phyloP scores from a whole-genome alignment of 1,140 invertebrate genomes.

The Penaeus chinensis region DNA sequence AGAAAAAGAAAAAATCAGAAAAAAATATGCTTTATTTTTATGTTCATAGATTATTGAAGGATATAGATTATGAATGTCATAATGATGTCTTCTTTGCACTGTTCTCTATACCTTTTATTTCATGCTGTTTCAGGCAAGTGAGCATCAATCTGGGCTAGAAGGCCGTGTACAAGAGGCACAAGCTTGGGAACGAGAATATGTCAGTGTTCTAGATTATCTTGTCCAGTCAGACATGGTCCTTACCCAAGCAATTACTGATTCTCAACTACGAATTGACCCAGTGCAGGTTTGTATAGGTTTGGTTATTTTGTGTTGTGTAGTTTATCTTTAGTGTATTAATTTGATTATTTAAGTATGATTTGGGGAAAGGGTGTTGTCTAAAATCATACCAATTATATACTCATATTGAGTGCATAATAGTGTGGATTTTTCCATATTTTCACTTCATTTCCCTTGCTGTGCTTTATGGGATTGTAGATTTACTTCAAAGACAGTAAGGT shows the following conservation, averaged over 20 bases:
- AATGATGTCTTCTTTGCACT: not conserved
- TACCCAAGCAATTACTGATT: conserved; percentile 82
- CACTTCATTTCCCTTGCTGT: too few species aligned
- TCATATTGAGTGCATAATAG: too few species aligned
- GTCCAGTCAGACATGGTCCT: conserved; percentile 78
- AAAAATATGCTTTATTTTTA: too few species aligned
- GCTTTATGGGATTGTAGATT: too few species aligned
- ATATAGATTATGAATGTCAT: too few species aligned
- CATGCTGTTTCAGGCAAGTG: conserved; percentile 73
- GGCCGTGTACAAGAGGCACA: conserved; percentile 82
- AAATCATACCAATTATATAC: too few species aligned
- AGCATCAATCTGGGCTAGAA: conserved; percentile 80
- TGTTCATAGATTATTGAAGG: too few species aligned
- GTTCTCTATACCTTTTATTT: not conserved
- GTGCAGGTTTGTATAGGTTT: conserved; percentile 27
- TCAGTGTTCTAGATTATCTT: conserved; percentile 83
- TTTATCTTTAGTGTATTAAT: not conserved
- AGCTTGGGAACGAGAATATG: conserved; percentile 80
- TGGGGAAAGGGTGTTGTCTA: too few species aligned
- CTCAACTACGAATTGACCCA: conserved; percentile 79
- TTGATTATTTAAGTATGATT: too few species aligned
- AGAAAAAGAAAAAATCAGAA: too few species aligned
- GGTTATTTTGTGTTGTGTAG: not conserved
- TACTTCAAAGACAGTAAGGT: too few species aligned
- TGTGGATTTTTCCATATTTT: too few species aligned